phyloP scores from a whole-genome alignment of 1,140 invertebrate genomes.

The Diabrotica undecimpunctata region DNA sequence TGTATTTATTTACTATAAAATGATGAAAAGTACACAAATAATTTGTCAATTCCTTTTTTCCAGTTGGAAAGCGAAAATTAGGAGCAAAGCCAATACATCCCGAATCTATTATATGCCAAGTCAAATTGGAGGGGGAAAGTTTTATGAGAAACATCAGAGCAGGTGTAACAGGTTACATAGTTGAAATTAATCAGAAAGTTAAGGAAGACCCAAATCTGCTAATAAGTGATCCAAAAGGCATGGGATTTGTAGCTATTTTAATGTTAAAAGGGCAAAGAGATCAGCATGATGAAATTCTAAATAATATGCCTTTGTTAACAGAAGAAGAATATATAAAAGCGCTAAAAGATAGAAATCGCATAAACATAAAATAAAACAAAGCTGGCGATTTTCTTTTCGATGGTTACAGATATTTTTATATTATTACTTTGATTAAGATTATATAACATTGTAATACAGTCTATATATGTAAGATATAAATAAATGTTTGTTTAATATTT shows the following conservation, averaged over 20 bases:
- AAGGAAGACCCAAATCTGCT: slow-evolving; percentile 15
- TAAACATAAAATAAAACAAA: too few relatives aligned
- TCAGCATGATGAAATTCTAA: slow-evolving; percentile 1
- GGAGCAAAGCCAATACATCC: slow-evolving; percentile 1
- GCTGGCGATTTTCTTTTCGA: too few relatives aligned
- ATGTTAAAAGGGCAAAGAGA: slow-evolving; percentile 3
- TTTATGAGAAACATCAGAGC: slow-evolving; percentile 10
- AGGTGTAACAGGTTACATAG: slow-evolving; percentile 5
- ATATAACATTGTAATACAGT: too few relatives aligned
- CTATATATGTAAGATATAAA: too few relatives aligned
- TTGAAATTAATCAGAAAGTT: slow-evolving; percentile 13
- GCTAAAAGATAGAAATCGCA: too few relatives aligned
- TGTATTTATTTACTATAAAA: too few relatives aligned
- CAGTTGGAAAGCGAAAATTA: slow-evolving; percentile 6
- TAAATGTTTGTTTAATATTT: too few relatives aligned
- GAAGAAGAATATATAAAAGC: too few relatives aligned
- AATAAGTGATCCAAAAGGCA: slow-evolving; percentile 12
- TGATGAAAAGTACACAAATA: too few relatives aligned
- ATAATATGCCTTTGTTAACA: slow-evolving; percentile 2
- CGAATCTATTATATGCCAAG: slow-evolving; percentile 12
- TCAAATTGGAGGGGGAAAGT: slow-evolving; percentile 3
- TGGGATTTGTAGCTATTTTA: slow-evolving; percentile 10
- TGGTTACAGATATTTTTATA: too few relatives aligned
- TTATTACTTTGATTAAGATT: too few relatives aligned
- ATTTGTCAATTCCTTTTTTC: too few relatives aligned